phyloP scores from a whole-genome alignment of 2,113 vertebrate species.

The Perccottus glenii region DNA sequence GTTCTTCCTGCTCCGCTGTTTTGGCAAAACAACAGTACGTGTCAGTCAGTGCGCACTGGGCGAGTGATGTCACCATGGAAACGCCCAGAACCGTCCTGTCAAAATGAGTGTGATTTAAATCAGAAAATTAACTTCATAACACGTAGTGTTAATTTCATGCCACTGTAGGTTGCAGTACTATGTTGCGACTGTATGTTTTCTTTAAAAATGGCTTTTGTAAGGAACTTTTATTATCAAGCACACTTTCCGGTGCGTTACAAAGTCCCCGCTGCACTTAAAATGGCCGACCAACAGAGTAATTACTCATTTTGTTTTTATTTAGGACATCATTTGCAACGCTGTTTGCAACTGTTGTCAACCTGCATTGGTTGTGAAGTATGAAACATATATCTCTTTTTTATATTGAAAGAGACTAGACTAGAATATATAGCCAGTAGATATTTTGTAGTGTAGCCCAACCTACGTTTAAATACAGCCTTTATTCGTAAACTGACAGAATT shows the following conservation, averaged over 20 bases:
- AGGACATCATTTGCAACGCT: too few relatives aligned
- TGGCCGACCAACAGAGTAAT: constrained; percentile 50
- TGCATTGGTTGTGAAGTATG: too few relatives aligned
- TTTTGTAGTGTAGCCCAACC: too few relatives aligned
- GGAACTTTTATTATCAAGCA: neutral
- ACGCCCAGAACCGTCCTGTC: constrained; percentile 42
- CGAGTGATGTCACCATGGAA: constrained; percentile 57
- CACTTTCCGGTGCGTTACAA: constrained; percentile 36
- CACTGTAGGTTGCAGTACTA: too few relatives aligned
- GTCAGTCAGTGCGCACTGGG: constrained; percentile 40
- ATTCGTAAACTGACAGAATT: too few relatives aligned
- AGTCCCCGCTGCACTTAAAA: constrained; percentile 63
- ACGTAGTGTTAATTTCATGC: neutral
- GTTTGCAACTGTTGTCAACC: too few relatives aligned
- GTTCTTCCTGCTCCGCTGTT: constrained; percentile 42
- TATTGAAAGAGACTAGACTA: too few relatives aligned
- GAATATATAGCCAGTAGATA: too few relatives aligned
- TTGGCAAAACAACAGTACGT: constrained; percentile 40
- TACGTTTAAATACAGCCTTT: too few relatives aligned
- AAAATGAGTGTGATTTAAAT: neutral
- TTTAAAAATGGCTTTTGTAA: fast-evolving
- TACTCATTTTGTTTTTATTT: too few relatives aligned
- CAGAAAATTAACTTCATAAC: neutral
- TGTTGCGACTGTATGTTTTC: too few relatives aligned
- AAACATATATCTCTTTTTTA: too few relatives aligned